Conservation (phyloP, 2,797 vertebrate species). For the Typhlichthys eigenmanni region DNA sequence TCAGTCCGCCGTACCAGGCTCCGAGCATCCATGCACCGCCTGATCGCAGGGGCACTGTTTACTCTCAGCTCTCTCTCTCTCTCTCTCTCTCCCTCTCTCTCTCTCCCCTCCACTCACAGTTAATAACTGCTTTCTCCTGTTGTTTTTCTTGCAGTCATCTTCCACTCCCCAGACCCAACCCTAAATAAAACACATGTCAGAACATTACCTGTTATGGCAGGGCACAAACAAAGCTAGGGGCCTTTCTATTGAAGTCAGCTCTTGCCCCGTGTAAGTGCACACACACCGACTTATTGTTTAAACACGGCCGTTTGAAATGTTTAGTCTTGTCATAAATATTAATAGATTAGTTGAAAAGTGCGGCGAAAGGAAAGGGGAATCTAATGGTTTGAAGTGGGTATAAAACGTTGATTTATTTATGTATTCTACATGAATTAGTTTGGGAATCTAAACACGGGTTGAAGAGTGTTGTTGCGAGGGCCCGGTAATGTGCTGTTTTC, state of each 20-base stretch:
- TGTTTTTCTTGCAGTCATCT: slow-evolving; percentile 52
- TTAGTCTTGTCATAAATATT: slow-evolving; percentile 84
- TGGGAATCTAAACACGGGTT: slow-evolving; percentile 80
- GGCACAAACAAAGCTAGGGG: slow-evolving; percentile 58
- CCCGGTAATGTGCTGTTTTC: slow-evolving; percentile 76
- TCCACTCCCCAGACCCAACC: background rate
- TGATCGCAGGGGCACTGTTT: slow-evolving; percentile 76
- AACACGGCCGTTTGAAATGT: slow-evolving; percentile 77
- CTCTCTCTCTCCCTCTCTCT: slow-evolving; percentile 42
- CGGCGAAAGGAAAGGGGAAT: slow-evolving; percentile 68
- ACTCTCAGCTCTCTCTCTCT: slow-evolving; percentile 73
- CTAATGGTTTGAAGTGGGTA: slow-evolving; percentile 80
- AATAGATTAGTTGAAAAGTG: slow-evolving; percentile 80
- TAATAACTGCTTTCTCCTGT: slow-evolving; percentile 62
- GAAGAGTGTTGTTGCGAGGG: slow-evolving; percentile 73
- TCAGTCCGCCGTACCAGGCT: slow-evolving; percentile 87
- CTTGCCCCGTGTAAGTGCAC: slow-evolving; percentile 69
- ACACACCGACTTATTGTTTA: slow-evolving; percentile 74
- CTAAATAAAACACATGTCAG: slow-evolving; percentile 43
- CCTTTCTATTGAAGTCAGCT: slow-evolving; percentile 62
- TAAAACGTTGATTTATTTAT: slow-evolving; percentile 83
- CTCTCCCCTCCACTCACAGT: slow-evolving; percentile 43
- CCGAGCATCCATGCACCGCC: slow-evolving; percentile 59
- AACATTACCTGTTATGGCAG: slow-evolving; percentile 59
- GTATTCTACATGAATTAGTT: slow-evolving; percentile 84